A percentile compares a stretch with the other conserved stretches of the same genome.
These are phyloP conservation scores for Drosophila heteroneura DNA, from an alignment of 2,888 invertebrate genomes.

Conservation along the genomic window DNA sequence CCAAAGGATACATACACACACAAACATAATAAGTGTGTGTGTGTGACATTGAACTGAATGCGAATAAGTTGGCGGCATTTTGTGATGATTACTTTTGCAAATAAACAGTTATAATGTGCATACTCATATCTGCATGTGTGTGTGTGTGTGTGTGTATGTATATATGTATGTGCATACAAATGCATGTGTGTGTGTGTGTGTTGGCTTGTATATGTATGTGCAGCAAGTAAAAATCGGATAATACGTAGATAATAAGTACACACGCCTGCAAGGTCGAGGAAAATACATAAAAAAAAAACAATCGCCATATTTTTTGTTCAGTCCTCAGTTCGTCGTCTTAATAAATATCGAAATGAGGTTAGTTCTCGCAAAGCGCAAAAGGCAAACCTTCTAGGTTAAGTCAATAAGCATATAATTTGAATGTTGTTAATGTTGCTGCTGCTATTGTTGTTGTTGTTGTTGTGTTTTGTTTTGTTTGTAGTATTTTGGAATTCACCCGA, in stretches of 20 bases:
- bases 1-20: slow-evolving; percentile 42
- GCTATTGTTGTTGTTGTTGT: background rate
- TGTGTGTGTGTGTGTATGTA: slow-evolving; percentile 1
- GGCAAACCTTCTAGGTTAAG: slow-evolving; percentile 45
- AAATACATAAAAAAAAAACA: slow-evolving; percentile 36
- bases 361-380: slow-evolving; percentile 32
- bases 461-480: slow-evolving; percentile 1
- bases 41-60: slow-evolving; percentile 54
- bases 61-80: slow-evolving; percentile 53
- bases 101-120: slow-evolving; percentile 42
- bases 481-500: slow-evolving; percentile 20
- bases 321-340: slow-evolving; percentile 22
- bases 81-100: slow-evolving; percentile 58
- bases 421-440: background rate
- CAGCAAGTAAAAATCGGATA: slow-evolving; percentile 27
- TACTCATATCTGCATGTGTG: slow-evolving; percentile 5
- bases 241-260: slow-evolving; percentile 35
- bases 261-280: slow-evolving; percentile 48
- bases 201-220: slow-evolving; percentile 1
- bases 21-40: background rate
- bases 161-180: background rate
- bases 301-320: slow-evolving; percentile 19
- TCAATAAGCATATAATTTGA: slow-evolving; percentile 18
- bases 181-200: background rate
- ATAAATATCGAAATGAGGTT: slow-evolving; percentile 50